phyloP scores from a whole-genome alignment of 1,140 invertebrate genomes.

The Calosoma granatense region DNA sequence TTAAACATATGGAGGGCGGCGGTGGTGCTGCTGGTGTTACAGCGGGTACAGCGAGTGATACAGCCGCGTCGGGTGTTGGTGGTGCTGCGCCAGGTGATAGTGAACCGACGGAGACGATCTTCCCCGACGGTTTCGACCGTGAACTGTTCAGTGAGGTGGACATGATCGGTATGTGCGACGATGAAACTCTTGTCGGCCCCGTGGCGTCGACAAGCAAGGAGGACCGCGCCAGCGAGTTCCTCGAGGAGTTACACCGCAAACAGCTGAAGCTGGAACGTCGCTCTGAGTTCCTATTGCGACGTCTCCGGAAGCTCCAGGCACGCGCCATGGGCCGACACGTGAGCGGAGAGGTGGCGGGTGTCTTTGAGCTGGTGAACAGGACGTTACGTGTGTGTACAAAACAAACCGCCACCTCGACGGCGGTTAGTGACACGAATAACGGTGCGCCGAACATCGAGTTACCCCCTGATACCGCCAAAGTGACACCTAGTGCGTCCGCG shows the following conservation, averaged over 20 bases:
- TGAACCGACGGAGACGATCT: conserved; percentile 43
- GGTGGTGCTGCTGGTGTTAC: too few species aligned
- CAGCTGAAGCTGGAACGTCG: conserved; percentile 56
- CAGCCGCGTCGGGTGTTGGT: too few species aligned
- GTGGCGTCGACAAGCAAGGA: conserved; percentile 29
- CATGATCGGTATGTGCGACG: conserved; percentile 47
- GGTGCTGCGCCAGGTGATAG: conserved; percentile 26
- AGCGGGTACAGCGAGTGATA: too few species aligned
- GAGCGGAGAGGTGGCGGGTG: conserved; percentile 59
- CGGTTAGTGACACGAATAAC: conserved; percentile 25
- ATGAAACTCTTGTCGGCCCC: conserved; percentile 36
- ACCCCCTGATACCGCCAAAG: conserved; percentile 29
- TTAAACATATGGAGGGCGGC: conserved; percentile 51
- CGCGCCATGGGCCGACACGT: conserved; percentile 60
- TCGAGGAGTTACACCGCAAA: conserved; percentile 34
- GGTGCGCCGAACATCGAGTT: conserved; percentile 31
- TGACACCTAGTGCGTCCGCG: not conserved
- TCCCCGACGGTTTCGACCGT: conserved; percentile 46
- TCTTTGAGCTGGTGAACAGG: conserved; percentile 58
- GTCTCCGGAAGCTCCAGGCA: conserved; percentile 65
- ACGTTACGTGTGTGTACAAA: conserved; percentile 28
- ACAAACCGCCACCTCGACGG: not conserved
- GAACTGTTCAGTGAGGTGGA: conserved; percentile 44
- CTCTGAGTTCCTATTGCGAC: conserved; percentile 56
- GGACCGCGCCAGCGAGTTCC: conserved; percentile 32